phyloP scores from a whole-genome alignment of 2,888 invertebrate species.

The Melanotus villosus region DNA sequence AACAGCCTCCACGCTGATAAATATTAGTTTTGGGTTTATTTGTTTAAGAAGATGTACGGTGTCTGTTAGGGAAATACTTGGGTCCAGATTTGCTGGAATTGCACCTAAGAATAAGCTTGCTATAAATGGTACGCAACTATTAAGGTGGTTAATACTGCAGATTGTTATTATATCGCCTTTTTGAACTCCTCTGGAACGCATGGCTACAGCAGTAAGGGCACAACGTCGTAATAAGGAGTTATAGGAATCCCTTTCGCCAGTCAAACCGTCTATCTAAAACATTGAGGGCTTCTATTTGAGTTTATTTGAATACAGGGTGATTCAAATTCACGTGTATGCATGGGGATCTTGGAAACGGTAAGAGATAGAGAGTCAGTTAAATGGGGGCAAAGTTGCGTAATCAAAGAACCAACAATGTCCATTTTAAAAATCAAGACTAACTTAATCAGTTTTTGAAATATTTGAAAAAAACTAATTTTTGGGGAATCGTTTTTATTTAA shows the following conservation, averaged over 20 bases:
- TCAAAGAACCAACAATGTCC: no score
- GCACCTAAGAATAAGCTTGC: slow-evolving; percentile 68
- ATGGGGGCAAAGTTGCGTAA: no score
- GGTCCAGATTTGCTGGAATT: slow-evolving; percentile 57
- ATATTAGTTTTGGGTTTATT: slow-evolving; percentile 54
- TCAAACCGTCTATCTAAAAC: slow-evolving; percentile 27
- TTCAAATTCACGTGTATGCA: no score
- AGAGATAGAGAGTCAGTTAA: no score
- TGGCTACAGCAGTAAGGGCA: neutral
- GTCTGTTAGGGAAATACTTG: slow-evolving; percentile 52
- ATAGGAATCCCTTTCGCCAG: slow-evolving; percentile 60
- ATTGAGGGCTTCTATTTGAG: no score
- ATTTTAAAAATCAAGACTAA: no score
- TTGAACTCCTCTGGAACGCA: slow-evolving; percentile 61
- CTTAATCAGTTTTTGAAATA: no score
- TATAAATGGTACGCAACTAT: slow-evolving; percentile 68
- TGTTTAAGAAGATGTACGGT: slow-evolving; percentile 52
- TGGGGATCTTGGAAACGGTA: no score
- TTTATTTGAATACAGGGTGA: no score
- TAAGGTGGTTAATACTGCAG: slow-evolving; percentile 68
- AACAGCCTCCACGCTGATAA: slow-evolving; percentile 47
- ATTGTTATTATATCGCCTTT: slow-evolving; percentile 68
- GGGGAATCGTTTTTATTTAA: no score
- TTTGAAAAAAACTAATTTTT: no score
- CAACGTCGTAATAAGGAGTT: slow-evolving; percentile 54